phyloP scores from a whole-genome alignment of 2,888 invertebrate genomes.

The Sphecodes monilicornis region DNA sequence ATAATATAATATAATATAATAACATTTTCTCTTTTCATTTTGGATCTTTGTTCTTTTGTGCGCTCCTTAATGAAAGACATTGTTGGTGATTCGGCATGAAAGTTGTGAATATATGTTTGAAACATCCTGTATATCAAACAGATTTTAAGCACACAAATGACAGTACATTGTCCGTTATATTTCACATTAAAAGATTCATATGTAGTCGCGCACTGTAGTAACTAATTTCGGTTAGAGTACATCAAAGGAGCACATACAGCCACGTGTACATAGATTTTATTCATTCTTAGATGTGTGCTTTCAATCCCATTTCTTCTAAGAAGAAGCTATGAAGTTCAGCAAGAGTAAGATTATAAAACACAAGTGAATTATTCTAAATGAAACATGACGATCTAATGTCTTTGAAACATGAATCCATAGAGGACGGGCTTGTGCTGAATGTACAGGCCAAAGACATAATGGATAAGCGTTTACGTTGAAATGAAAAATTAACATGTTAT shows the following conservation, averaged over 20 bases:
- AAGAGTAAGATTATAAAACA: constrained; percentile 42
- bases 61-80: constrained; percentile 38
- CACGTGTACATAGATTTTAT: constrained; percentile 18
- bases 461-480: constrained; percentile 64
- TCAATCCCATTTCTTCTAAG: constrained; percentile 52
- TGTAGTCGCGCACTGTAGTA: not conserved
- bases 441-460: constrained; percentile 63
- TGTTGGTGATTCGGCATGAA: constrained; percentile 26
- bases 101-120: constrained; percentile 35
- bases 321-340: constrained; percentile 52
- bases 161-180: constrained; percentile 18
- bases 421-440: constrained; percentile 81
- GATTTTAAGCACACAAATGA: constrained; percentile 65
- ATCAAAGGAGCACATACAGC: constrained; percentile 23
- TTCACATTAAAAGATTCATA: constrained; percentile 24
- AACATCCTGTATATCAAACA: constrained; percentile 56
- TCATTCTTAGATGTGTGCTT: constrained; percentile 58
- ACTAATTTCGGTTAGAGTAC: constrained; percentile 14
- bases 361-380: constrained; percentile 51
- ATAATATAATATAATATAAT: constrained; percentile 35
- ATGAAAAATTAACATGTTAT: constrained; percentile 70
- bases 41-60: constrained; percentile 23
- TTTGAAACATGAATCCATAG: constrained; percentile 81
- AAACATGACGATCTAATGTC: constrained; percentile 74
- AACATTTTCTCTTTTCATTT: constrained; percentile 26